phyloP scores from a whole-genome alignment of 2,113 vertebrate genomes.

The Peromyscus maniculatus region DNA sequence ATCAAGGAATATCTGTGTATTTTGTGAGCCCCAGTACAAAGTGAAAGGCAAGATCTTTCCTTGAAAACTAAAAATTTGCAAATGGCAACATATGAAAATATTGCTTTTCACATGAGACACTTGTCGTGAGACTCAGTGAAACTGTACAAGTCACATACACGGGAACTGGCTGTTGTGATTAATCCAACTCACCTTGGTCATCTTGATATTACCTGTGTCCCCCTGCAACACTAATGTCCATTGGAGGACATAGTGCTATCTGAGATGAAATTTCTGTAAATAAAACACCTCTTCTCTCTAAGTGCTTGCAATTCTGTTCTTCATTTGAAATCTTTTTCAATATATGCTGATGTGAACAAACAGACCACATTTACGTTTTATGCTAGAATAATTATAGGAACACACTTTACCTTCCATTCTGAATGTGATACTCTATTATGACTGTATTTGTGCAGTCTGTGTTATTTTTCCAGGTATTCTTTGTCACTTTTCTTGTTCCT shows the following conservation, averaged over 20 bases:
- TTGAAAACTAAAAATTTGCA: not conserved
- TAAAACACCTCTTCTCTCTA: not conserved
- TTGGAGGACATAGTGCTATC: not conserved
- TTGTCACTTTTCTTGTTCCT: not conserved
- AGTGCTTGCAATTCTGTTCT: not conserved
- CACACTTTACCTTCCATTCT: not conserved
- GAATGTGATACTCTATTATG: not conserved
- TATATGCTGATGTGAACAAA: not conserved
- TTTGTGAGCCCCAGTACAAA: not conserved
- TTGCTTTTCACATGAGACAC: not conserved
- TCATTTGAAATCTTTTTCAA: constrained; percentile 2
- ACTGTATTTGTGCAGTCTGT: not conserved
- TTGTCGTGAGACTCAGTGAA: not conserved
- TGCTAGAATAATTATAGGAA: not conserved
- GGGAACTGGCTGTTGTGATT: not conserved
- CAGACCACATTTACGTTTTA: not conserved
- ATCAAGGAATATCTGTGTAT: not conserved
- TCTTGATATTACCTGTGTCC: not conserved
- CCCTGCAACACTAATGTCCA: not conserved
- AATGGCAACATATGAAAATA: not conserved
- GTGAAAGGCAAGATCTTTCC: not conserved
- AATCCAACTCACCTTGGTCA: not conserved
- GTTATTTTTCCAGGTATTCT: not conserved
- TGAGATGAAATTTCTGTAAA: not conserved
- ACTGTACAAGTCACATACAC: rapidly evolving